These are phyloP conservation scores for Tapirus terrestris DNA, from an alignment of 2,113 vertebrate genomes.

Conservation along the genomic window DNA sequence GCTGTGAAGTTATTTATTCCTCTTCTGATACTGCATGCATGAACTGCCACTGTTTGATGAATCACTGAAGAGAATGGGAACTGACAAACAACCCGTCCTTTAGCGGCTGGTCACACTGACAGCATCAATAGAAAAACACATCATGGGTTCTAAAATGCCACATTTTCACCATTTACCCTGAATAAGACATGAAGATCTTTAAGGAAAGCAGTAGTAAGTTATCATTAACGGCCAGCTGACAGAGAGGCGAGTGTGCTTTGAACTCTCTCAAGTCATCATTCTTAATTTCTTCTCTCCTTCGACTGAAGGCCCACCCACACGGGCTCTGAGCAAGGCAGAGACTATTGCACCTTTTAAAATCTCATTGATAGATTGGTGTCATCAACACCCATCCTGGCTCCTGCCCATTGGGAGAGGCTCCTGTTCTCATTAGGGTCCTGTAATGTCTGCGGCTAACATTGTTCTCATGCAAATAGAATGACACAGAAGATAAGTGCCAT, in stretches of 20 bases:
- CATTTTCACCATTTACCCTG: constrained; percentile 86
- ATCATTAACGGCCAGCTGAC: constrained; percentile 88
- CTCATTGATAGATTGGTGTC: constrained; percentile 92
- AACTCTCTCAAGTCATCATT: constrained; percentile 88
- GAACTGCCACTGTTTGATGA: constrained; percentile 81
- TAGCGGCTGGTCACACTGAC: constrained; percentile 81
- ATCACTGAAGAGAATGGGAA: constrained; percentile 84
- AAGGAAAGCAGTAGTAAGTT: constrained; percentile 83
- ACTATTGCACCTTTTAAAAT: constrained; percentile 92
- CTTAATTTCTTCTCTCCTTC: constrained; percentile 86
- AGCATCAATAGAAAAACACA: constrained; percentile 86
- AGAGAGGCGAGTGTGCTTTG: constrained; percentile 79
- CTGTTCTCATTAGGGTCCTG: constrained; percentile 82
- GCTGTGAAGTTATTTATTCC: constrained; percentile 83
- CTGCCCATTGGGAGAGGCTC: constrained; percentile 79
- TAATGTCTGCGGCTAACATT: constrained; percentile 81
- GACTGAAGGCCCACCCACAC: constrained; percentile 87
- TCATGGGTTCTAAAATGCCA: constrained; percentile 86
- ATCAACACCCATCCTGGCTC: constrained; percentile 87
- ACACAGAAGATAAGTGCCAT: constrained; percentile 77
- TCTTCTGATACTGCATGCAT: constrained; percentile 79
- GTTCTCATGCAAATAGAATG: constrained; percentile 85
- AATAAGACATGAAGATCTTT: constrained; percentile 88
- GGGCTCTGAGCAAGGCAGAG: constrained; percentile 85
- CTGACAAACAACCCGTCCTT: constrained; percentile 84